Base-by-base conservation (phyloP, 1,140 invertebrate species). In the Phenacoccus solenopsis region DNA sequence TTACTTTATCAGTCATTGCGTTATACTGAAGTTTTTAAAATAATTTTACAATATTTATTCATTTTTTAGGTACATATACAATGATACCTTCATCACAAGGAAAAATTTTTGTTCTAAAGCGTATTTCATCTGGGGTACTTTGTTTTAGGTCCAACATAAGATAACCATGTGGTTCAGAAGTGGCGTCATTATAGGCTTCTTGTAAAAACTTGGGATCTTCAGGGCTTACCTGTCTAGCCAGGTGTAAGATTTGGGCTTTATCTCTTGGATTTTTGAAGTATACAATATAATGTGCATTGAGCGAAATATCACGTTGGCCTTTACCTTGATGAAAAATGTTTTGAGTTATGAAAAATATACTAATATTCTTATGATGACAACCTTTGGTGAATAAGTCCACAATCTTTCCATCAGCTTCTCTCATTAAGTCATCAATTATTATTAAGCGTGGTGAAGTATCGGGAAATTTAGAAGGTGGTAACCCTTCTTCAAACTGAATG, bases 361-460 rank as follows among this genome's bases (percentile, higher is more conserved):
- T 49, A 16, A 71, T 22, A 56, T 71, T 71, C 10, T 24, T 35
- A 69, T 71, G 70, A 32, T 71, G 70, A 59, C 28, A 30, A 12
- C 27, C 20, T 71, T 69, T 71, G 16, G 68, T 70, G 25, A 72
- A 72, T 24, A 72, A 61, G 64, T 72, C 69, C 2, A 35, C 28
- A 24, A 72, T 28, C 7, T 61, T 27, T 28, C 13, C n/a, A 69
- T 27, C 49, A 28, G 68, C 21, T 56, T 72, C 71, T 16, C 32
- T 24, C 71, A 72, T 72, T 27, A 72, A n/a, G 70, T 72, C 71
- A 28, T 72, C 71, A 1, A 72, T 61, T n/a, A 72, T 28, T 35
- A 72, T 13, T 32, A 28, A 25, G 32, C 12, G 38, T 61, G 30
- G 20, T 7, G 9, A 1, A 20, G 2, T 20, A 32, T 59, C 49